Evolutionary conservation across 2,113 vertebrate genomes (phyloP).

Genomic region (Calyptommatus sinebrachiatus): DNA sequence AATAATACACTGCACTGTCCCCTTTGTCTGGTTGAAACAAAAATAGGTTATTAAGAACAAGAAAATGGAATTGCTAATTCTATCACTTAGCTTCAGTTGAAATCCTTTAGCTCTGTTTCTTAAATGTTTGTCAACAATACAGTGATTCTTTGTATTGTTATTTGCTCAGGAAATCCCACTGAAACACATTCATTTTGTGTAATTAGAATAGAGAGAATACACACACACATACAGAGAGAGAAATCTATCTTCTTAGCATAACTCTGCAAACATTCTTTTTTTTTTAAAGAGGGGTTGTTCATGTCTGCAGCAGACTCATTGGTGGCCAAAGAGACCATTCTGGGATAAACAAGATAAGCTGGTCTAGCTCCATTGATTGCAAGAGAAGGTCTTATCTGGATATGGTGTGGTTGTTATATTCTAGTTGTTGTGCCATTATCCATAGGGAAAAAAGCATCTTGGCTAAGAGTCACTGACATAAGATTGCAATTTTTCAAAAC

Average conservation of each 20-base stretch:
- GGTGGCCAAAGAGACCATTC: too few relatives aligned
- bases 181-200: background rate
- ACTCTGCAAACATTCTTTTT: too few relatives aligned
- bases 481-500: slow-evolving; percentile 18
- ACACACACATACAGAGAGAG: too few relatives aligned
- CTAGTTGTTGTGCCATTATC: background rate
- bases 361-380: too few relatives aligned
- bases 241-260: too few relatives aligned
- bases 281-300: too few relatives aligned
- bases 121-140: background rate
- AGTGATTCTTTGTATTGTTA: background rate
- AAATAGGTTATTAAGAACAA: background rate
- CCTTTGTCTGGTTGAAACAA: background rate
- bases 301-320: too few relatives aligned
- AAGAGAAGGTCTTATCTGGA: too few relatives aligned
- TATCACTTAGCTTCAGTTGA: background rate
- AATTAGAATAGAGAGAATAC: slow-evolving; percentile 12
- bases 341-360: too few relatives aligned
- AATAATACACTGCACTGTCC: background rate
- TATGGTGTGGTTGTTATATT: too few relatives aligned
- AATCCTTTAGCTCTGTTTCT: background rate
- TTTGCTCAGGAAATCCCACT: background rate
- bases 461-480: slow-evolving; percentile 5
- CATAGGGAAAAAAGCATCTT: background rate
- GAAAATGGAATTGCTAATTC: background rate